A percentile compares a stretch with the other conserved stretches of the same genome.
phyloP scores from a whole-genome alignment of 1,140 invertebrate species.

The Calliopsis andreniformis region DNA sequence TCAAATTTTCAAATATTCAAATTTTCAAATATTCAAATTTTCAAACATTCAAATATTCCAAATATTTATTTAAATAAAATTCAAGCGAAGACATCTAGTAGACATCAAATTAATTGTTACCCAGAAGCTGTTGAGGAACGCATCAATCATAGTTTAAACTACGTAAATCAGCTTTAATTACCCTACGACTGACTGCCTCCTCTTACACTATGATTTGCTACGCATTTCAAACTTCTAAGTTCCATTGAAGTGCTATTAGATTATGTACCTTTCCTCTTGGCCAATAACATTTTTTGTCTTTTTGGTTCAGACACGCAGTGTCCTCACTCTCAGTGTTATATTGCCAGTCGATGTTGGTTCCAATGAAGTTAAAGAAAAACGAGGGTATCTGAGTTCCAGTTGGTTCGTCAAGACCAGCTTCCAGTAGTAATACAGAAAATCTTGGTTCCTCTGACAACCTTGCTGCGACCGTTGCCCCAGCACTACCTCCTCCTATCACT shows the following conservation, averaged over 20 bases:
- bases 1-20: too few relatives aligned
- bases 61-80: too few relatives aligned
- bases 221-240: too few relatives aligned
- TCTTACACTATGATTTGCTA: too few relatives aligned
- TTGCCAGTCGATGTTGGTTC: constrained; percentile 92
- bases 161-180: too few relatives aligned
- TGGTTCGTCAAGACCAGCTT: constrained; percentile 91
- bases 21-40: too few relatives aligned
- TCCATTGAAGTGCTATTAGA: not conserved
- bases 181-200: too few relatives aligned
- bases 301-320: constrained; percentile 89
- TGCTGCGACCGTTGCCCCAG: constrained; percentile 91
- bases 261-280: constrained; percentile 88
- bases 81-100: too few relatives aligned
- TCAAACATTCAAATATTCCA: too few relatives aligned
- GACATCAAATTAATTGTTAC: too few relatives aligned
- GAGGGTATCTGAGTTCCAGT: constrained; percentile 92
- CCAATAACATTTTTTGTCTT: constrained; percentile 89
- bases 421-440: constrained; percentile 90
- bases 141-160: too few relatives aligned
- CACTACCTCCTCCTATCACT: constrained; percentile 93
- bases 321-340: constrained; percentile 93
- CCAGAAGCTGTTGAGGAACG: too few relatives aligned
- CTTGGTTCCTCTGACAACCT: constrained; percentile 89
- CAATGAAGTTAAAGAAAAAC: constrained; percentile 92